phyloP scores from a whole-genome alignment of 2,888 invertebrate genomes.

The Hyalella azteca region DNA sequence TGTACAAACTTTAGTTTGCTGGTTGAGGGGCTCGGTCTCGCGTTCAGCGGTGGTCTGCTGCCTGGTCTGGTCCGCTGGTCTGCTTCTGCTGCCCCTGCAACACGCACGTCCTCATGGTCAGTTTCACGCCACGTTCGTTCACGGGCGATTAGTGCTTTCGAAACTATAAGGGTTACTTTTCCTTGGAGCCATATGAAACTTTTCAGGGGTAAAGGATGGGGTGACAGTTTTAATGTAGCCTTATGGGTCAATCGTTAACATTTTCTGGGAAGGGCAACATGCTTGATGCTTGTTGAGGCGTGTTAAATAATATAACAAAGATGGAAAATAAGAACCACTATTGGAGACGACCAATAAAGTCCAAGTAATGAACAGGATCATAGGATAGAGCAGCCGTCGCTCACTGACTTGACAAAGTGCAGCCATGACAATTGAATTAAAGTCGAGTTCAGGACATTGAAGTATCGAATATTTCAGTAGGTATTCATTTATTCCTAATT shows the following conservation, averaged over 20 bases:
- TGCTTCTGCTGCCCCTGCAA: slow-evolving; percentile 15
- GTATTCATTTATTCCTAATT: too few relatives aligned
- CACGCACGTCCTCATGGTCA: not conserved
- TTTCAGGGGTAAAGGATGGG: not conserved
- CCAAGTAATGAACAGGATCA: not conserved
- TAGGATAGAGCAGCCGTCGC: too few relatives aligned
- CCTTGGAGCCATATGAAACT: not conserved
- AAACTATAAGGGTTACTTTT: not conserved
- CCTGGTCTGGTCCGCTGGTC: slow-evolving; percentile 4
- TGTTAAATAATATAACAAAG: too few relatives aligned
- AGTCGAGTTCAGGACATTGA: not conserved
- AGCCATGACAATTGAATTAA: not conserved
- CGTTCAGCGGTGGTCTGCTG: not conserved
- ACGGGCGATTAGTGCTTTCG: not conserved
- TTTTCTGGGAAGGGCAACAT: not conserved
- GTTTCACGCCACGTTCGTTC: not conserved
- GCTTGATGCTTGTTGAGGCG: too few relatives aligned
- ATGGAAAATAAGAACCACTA: too few relatives aligned
- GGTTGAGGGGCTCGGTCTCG: not conserved
- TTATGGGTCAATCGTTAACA: not conserved
- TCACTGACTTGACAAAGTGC: not conserved
- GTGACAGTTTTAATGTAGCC: not conserved
- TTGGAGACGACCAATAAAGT: too few relatives aligned
- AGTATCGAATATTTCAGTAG: not conserved
- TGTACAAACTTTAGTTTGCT: not conserved